Evolutionary conservation across 2,797 vertebrate genomes (phyloP), one percentile per base, ranked within the genome.

Genomic region (Hemitrygon akajei): DNA sequence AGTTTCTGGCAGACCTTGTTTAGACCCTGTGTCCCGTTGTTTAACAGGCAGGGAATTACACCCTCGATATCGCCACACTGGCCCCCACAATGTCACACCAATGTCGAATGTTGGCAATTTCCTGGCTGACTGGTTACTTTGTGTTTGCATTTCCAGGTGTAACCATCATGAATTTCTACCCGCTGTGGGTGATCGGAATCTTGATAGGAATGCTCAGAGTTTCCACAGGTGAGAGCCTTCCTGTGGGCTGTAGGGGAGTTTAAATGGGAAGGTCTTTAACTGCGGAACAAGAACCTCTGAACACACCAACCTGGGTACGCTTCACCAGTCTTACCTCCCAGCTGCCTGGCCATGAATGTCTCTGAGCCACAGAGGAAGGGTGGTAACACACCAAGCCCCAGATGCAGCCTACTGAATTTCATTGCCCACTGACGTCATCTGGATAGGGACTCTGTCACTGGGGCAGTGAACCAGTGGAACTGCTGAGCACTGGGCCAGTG

Each of bases 101-200:
- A 86, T 10, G 56, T n/a, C 20, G 30, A 86, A 77, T 18, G n/a
- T 16, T 14, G 30, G 56, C 58, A 86, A 16, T 12, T 6, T 1
- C 9, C 22, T 3, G 14, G 3, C 82, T 30, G 11, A 60, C 30
- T n/a, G 12, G 12, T 69, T 1, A 22, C 16, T 69, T 22, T 89
- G 30, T 89, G 58, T 69, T 69, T 89, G 7, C 4, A 66, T n/a
- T 89, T 37, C 14, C 6, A 69, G 86, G 60, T 30, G 16, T n/a
- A 9, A 30, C 16, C 20, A 60, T n/a, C 30, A 37, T 89, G 86
- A n/a, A 37, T 30, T 22, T 87, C 14, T 7, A 34, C 7, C 60
- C 60, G 7, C 22, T 89, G n/a, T 69, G 60, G 16, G 0, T 89
- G 86, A 89, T 89, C n/a, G 86, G 86, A 89, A 89, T 89, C n/a